These are phyloP conservation scores for Drosophila mimetica DNA, from an alignment of 2,888 invertebrate genomes.

Conservation along the genomic window DNA sequence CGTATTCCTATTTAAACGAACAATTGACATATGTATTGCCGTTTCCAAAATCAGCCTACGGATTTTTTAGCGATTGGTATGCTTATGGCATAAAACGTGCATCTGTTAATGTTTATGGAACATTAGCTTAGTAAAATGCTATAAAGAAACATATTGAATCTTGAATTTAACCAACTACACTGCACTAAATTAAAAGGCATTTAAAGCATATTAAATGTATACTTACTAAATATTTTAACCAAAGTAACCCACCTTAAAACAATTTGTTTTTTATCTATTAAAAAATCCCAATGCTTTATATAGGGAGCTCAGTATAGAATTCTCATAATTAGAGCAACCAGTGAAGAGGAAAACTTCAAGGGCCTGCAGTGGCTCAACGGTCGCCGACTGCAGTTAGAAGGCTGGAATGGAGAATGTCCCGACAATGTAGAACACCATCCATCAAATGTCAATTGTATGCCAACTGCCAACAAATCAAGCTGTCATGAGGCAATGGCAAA, in stretches of 20 bases:
- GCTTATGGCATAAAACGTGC: background rate
- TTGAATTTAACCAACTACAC: too few relatives aligned
- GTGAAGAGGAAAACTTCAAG: conserved; percentile 31
- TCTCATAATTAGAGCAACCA: conserved; percentile 55
- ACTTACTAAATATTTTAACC: too few relatives aligned
- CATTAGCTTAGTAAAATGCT: background rate
- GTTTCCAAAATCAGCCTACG: background rate
- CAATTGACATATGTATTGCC: background rate
- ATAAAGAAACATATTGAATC: background rate
- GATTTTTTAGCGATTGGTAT: background rate
- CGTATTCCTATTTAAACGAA: background rate
- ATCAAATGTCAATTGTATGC: conserved; percentile 78
- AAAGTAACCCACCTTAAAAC: background rate
- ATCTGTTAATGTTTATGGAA: background rate
- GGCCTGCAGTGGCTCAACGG: conserved; percentile 24
- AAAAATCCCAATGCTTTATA: background rate
- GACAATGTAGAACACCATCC: conserved; percentile 77
- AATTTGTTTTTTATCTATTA: background rate
- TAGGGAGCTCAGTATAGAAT: background rate
- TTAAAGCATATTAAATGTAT: too few relatives aligned
- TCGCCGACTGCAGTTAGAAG: conserved; percentile 21
- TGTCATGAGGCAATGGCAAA: conserved; percentile 62
- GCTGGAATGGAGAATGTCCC: conserved; percentile 62
- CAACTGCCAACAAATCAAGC: conserved; percentile 80
- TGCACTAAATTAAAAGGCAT: too few relatives aligned